A percentile compares a stretch with the other conserved stretches of the same genome.
Evolutionary conservation across 1,140 invertebrate species (phyloP).

Genomic region (Melipona quadrifasciata): DNA sequence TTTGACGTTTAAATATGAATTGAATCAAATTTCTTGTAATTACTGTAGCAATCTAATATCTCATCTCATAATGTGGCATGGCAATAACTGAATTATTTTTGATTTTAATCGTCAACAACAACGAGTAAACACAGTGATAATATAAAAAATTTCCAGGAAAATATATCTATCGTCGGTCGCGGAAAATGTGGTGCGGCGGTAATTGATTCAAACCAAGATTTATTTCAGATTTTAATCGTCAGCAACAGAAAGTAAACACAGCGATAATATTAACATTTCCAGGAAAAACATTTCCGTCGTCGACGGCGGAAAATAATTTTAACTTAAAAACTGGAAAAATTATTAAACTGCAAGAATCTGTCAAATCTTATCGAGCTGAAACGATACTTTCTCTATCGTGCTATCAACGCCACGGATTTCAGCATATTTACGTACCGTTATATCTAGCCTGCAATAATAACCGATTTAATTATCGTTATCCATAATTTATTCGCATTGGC

Average conservation of each 20-base stretch:
- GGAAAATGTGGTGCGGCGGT: too few species aligned
- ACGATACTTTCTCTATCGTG: not conserved
- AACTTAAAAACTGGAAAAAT: not conserved
- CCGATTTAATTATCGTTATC: slow-evolving; percentile 57
- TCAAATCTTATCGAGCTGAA: not conserved
- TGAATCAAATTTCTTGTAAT: not conserved
- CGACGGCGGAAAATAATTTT: not conserved
- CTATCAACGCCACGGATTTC: not conserved
- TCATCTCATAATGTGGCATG: not conserved
- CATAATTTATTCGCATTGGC: slow-evolving; percentile 25
- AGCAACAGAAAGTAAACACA: too few species aligned
- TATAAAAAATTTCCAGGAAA: too few species aligned
- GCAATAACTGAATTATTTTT: not conserved
- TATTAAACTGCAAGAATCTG: not conserved
- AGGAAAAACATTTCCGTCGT: too few species aligned
- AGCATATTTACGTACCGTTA: not conserved
- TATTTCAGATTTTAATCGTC: too few species aligned
- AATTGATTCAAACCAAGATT: too few species aligned
- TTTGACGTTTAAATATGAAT: not conserved
- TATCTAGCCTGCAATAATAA: not conserved
- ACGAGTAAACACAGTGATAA: too few species aligned
- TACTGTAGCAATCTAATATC: not conserved
- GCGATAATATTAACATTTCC: too few species aligned
- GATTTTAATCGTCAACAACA: too few species aligned
- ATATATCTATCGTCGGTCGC: too few species aligned